Conservation (phyloP, 1,140 invertebrate genomes). For the Drosophila ohnishii region DNA sequence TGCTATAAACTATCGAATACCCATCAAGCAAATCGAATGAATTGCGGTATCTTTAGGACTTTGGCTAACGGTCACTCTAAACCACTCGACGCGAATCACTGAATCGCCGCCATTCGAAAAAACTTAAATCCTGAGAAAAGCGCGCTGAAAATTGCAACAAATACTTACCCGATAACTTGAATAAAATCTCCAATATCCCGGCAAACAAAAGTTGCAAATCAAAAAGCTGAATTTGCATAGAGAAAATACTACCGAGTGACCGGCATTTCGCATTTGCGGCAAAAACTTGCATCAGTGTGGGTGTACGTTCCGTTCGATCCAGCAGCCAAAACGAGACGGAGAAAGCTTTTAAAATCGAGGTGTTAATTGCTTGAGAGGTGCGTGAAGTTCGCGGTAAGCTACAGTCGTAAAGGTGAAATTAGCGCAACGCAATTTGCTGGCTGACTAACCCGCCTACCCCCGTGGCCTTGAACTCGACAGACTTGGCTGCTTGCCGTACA, state of each 20-base stretch:
- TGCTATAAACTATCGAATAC: slow-evolving; percentile 25
- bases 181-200: neutral
- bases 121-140: slow-evolving; percentile 20
- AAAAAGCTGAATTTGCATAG: neutral
- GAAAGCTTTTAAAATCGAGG: slow-evolving; percentile 17
- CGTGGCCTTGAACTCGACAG: slow-evolving; percentile 70
- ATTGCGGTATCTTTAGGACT: neutral
- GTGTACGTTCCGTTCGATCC: neutral
- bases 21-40: neutral
- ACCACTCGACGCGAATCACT: slow-evolving; percentile 14
- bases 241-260: slow-evolving; percentile 6
- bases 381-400: slow-evolving; percentile 37
- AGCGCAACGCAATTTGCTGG: slow-evolving; percentile 62
- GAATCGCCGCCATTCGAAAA: slow-evolving; percentile 33
- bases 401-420: slow-evolving; percentile 33
- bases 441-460: slow-evolving; percentile 58
- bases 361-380: slow-evolving; percentile 18
- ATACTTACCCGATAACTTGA: neutral
- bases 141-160: neutral
- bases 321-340: slow-evolving; percentile 3
- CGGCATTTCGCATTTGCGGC: slow-evolving; percentile 44
- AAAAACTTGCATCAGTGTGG: slow-evolving; percentile 68
- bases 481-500: slow-evolving; percentile 72
- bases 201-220: neutral
- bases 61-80: slow-evolving; percentile 16